Percentiles rank a stretch among this genome's conserved stretches.
Evolutionary conservation across 1,140 invertebrate genomes (phyloP).

Genomic region (Plectrocnemia conspersa): DNA sequence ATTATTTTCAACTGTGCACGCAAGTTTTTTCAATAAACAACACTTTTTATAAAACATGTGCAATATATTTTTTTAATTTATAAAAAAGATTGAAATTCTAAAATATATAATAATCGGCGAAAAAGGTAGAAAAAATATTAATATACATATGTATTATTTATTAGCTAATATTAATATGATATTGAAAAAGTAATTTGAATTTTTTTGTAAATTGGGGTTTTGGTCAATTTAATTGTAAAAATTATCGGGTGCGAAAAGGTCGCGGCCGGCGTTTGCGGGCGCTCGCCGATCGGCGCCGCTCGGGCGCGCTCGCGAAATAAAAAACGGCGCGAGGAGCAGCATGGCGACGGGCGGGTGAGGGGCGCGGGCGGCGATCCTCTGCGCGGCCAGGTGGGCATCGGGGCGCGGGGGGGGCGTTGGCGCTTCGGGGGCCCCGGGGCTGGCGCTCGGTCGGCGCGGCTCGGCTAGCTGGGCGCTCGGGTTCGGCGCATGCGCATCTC

Average conservation of each 20-base stretch:
- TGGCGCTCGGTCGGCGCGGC: not conserved
- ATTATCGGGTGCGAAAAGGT: not conserved
- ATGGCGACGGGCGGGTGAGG: not conserved
- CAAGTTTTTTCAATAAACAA: too few relatives aligned
- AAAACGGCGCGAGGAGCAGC: not conserved
- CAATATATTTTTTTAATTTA: too few relatives aligned
- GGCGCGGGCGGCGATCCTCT: constrained; percentile 11
- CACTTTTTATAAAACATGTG: too few relatives aligned
- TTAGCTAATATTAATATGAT: too few relatives aligned
- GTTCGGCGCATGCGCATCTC: not conserved
- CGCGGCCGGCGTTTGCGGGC: not conserved
- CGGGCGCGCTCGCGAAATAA: not conserved
- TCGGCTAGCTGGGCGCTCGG: not conserved
- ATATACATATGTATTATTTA: too few relatives aligned
- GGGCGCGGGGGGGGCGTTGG: not conserved
- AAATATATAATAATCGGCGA: too few relatives aligned
- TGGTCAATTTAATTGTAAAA: too few relatives aligned
- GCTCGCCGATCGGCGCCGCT: not conserved
- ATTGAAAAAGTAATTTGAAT: too few relatives aligned
- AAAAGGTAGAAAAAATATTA: too few relatives aligned
- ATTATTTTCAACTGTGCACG: too few relatives aligned
- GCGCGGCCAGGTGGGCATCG: not conserved
- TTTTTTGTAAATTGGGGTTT: too few relatives aligned
- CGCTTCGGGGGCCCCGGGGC: not conserved
- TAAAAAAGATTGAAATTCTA: too few relatives aligned